Percentiles rank a stretch among this genome's conserved stretches.
Evolutionary conservation across 2,113 vertebrate species (phyloP).

Genomic region (Porphyrio hochstetteri): DNA sequence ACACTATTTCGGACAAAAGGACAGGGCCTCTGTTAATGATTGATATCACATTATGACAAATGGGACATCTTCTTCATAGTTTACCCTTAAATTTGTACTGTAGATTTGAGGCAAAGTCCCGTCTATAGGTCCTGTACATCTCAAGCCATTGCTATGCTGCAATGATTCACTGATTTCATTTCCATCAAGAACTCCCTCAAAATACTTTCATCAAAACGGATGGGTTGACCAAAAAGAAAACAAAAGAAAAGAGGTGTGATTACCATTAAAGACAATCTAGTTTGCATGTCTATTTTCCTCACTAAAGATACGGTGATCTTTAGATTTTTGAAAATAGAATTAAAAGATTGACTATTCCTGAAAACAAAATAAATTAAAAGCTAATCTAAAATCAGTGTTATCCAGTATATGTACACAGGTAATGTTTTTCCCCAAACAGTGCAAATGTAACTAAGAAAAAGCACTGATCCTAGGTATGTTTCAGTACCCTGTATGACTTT

Average conservation of each 20-base stretch:
- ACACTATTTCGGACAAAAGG: slow-evolving; percentile 56
- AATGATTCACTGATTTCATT: slow-evolving; percentile 81
- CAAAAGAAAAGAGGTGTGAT: slow-evolving; percentile 56
- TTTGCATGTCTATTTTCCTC: slow-evolving; percentile 29
- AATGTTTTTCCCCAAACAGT: background rate
- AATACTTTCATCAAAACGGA: slow-evolving; percentile 76
- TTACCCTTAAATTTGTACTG: slow-evolving; percentile 83
- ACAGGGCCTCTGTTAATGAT: slow-evolving; percentile 59
- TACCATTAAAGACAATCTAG: slow-evolving; percentile 44
- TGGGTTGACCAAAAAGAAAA: slow-evolving; percentile 69
- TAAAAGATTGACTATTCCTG: background rate
- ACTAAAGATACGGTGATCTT: slow-evolving; percentile 37
- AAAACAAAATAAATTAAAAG: background rate
- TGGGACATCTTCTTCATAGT: slow-evolving; percentile 64
- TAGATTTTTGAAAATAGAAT: slow-evolving; percentile 53
- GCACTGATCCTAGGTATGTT: background rate
- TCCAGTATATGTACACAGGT: background rate
- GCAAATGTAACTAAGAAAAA: background rate
- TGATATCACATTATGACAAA: slow-evolving; percentile 65
- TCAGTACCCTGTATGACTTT: background rate
- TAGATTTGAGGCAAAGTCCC: slow-evolving; percentile 82
- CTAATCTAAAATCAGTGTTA: background rate
- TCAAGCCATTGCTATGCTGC: slow-evolving; percentile 76
- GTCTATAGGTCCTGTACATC: slow-evolving; percentile 70
- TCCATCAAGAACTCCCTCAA: slow-evolving; percentile 78